Base-by-base conservation (phyloP, 2,113 vertebrate species). In the Vicugna pacos region DNA sequence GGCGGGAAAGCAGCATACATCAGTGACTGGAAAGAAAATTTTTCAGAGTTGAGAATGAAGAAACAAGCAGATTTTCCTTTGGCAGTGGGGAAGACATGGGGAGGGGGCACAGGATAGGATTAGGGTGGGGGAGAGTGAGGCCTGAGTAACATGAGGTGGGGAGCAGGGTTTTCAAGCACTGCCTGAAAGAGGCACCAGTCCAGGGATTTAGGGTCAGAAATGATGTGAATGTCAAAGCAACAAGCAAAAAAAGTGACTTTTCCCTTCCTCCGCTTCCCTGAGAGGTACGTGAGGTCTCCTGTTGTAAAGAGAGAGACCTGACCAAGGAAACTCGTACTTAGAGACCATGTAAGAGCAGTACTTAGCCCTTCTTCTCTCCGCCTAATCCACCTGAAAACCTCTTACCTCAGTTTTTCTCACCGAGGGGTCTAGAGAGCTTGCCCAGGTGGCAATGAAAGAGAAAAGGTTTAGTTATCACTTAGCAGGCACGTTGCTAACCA, bases 11-110 rank as follows among this genome's bases (percentile, higher is more conserved):
- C 54, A 95, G 42, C 90, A 32, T 73, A 10, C 12, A 69, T 89
- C 54, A 46, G 13, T 42, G 11, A 94, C 67, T 70, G 35, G 30
- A 83, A 92, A 95, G 81, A 87, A 97, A 95, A 82, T 30, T 56
- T 72, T 72, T 91, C 28, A 80, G 70, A 97, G 19, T 65, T 30
- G 50, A 81, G 54, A 85, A 42, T 77, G 38, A 69, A 83, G 83
- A 94, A 65, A 92, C 77, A 77, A 80, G 52, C 20, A 83, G 38
- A 80, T 60, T 69, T 92, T 46, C 38, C 38, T 54, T 46, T 46
- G 80, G 72, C 42, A 69, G 24, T 50, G 32, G 38, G 28, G 91
- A 73, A 93, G 73, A 32, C 16, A 2, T 19, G 4, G 19, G 60
- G 22, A 56, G 35, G 22, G 30, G 46, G 35, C 81, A 11, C 6